Evolutionary conservation across 2,797 vertebrate species (phyloP).

Genomic region (Vultur gryphus): DNA sequence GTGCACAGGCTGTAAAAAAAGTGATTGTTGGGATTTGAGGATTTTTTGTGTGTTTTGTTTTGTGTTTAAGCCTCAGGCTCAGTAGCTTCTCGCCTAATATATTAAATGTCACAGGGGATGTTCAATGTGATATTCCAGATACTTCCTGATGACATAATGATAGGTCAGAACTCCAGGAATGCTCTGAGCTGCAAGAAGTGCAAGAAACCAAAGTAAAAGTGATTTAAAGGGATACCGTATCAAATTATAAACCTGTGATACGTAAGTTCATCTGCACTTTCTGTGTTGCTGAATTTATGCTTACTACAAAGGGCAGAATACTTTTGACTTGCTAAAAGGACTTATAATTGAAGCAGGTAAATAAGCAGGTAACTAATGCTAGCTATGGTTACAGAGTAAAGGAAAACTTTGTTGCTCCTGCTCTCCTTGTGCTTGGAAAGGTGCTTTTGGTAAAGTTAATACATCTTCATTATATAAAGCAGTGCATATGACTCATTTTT

Average conservation of each 20-base stretch:
- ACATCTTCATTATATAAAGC: neutral
- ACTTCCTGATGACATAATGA: neutral
- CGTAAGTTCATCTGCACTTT: neutral
- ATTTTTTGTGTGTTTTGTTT: neutral
- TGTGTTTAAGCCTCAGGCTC: neutral
- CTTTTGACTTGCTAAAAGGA: neutral
- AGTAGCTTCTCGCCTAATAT: neutral
- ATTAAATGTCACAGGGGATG: neutral
- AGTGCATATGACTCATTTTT: neutral
- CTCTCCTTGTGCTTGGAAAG: neutral
- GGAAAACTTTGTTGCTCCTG: neutral
- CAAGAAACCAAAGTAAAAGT: neutral
- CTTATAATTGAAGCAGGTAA: neutral
- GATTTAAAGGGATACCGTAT: neutral
- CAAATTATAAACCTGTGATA: neutral
- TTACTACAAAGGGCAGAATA: neutral
- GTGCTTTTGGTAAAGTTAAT: neutral
- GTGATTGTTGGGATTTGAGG: neutral
- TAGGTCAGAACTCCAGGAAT: neutral
- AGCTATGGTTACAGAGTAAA: neutral
- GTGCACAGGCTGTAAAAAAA: neutral
- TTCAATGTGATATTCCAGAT: neutral
- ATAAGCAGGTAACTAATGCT: neutral
- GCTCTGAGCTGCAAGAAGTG: neutral
- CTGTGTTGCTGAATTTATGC: neutral